Conservation (phyloP, 2,113 vertebrate genomes). For the Macaca fascicularis region T2T-MFA8v1.1 NC_088391.1:41299001-41299500, state of each 20-base stretch:
- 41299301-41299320: slow-evolving; percentile 67
- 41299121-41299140: slow-evolving; percentile 68
- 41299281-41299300: slow-evolving; percentile 54
- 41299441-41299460: slow-evolving; percentile 60
- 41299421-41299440: slow-evolving; percentile 10
- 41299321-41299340: slow-evolving; percentile 70
- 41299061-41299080: not conserved
- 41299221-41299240: slow-evolving; percentile 59
- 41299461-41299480: slow-evolving; percentile 65
- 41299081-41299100: slow-evolving; percentile 73
- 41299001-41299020: slow-evolving; percentile 48
- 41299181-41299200: not conserved
- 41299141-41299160: slow-evolving; percentile 30
- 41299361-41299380: slow-evolving; percentile 72
- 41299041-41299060: slow-evolving; percentile 28
- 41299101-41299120: slow-evolving; percentile 47
- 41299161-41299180: not conserved
- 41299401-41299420: slow-evolving; percentile 52
- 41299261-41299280: not conserved
- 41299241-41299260: slow-evolving; percentile 37
- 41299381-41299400: slow-evolving; percentile 71
- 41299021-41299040: slow-evolving; percentile 55
- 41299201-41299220: slow-evolving; percentile 55
- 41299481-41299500: slow-evolving; percentile 74
- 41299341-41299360: slow-evolving; percentile 72